Base-by-base conservation (phyloP, 2,113 vertebrate genomes). In the Oryzias celebensis region DNA sequence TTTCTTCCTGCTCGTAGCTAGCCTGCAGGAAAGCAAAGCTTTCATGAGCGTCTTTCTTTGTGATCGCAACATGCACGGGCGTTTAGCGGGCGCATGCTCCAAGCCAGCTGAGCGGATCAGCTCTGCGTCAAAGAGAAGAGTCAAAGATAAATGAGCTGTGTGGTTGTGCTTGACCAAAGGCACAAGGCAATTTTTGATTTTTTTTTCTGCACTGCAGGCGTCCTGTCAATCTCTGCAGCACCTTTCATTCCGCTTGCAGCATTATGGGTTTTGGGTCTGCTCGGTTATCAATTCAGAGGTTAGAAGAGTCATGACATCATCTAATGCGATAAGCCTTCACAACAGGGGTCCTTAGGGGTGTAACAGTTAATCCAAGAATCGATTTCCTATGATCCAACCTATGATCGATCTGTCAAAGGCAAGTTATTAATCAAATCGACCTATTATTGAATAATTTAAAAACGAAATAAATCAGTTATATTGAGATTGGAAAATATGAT, bases 111-210 rank as follows among this genome's bases (percentile, higher is more conserved):
- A 88, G 78, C 80, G 83, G 76, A 87, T 88, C 80, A 87, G 76
- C 69, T 51, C 74, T 78, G 81, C 84, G 78, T 90, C 89, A 87
- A 68, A 61, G 77, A 68, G 73, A 77, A 87, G 90, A 89, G 86
- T 85, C 75, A 75, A 91, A 89, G 89, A 91, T 71, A 80, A 87
- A 90, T 81, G 89, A 79, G 68, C 70, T 10, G 20, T 49, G 65
- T 59, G 58, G 2, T 83, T 78, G 68, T 44, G 61, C 72, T 71
- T 49, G 75, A 70, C 53, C 58, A 73, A 71, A 77, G 77, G 63
- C 76, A 65, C 45, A n/a, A 36, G 59, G 62, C 64, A 80, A 61
- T 62, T 75, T 74, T 69, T 67, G 57, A 78, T 54, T 58, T 36
- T 57, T 76, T 72, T 69, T 68, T 84, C 77, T 79, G 70, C 84